Evolutionary conservation across 2,888 invertebrate species (phyloP), one percentile per base, ranked within the genome.

Genomic region (Perizoma affinitatum): DNA sequence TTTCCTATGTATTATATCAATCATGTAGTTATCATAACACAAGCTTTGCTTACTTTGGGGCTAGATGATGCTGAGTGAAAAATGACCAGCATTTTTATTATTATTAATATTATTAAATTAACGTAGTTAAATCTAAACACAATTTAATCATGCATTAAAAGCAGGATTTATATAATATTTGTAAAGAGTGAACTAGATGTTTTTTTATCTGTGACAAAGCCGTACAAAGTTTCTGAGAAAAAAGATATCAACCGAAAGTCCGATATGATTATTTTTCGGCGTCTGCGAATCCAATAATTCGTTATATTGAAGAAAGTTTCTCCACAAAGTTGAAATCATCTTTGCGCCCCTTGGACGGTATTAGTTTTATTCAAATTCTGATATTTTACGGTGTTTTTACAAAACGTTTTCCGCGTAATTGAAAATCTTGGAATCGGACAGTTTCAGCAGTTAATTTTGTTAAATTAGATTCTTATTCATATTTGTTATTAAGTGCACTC

Each of bases 281-380:
- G 81, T 82, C 83, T 80, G 72, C 76, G 83, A 82, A 85, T 87
- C 87, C 86, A 89, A 89, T 89, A 88, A 89, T 88, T 88, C 86
- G 85, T 87, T 85, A 86, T 86, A 86, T 86, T 85, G 84, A 86
- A 87, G 82, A 87, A 88, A 88, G 75, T 88, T 88, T 78, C n/a
- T 79, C 75, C 79, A 75, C 72, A 72, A 82, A 88, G 73, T 80
- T 80, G 78, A 79, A 83, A 86, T 87, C 78, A 88, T 85, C 86
- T 82, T 84, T 86, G 86, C 84, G 81, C 82, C 82, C 76, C 78
- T 66, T 68, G 61, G 71, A 69, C 75, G 75, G 86, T 87, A 88
- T 88, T 87, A 84, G 81, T 86, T 83, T 84, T 86, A 84, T 84
- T 83, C 79, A 72, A 68, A 74, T 73, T 78, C 77, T 76, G 76